Evolutionary conservation across 2,888 invertebrate genomes (phyloP).

Genomic region (Plagiodera versicolora): DNA sequence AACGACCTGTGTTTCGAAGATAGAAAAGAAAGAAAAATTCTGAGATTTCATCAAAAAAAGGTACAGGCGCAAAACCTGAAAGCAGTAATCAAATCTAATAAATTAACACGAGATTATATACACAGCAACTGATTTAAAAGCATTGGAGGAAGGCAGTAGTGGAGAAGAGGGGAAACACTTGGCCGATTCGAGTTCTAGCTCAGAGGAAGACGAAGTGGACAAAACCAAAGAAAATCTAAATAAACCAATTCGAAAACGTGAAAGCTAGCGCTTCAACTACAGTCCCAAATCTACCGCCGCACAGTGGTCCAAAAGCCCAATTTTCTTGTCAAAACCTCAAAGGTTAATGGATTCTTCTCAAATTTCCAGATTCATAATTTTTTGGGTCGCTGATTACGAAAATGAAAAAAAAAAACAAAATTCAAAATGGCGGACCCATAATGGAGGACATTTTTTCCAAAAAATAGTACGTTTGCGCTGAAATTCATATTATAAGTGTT

Average conservation of each 20-base stretch:
- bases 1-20: constrained; percentile 10
- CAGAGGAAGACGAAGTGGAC: background rate
- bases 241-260: background rate
- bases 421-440: too few species aligned
- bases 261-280: background rate
- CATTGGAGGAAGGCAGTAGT: background rate
- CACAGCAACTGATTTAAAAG: constrained; percentile 3
- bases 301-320: too few species aligned
- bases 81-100: constrained; percentile 4
- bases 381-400: too few species aligned
- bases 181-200: background rate
- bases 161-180: background rate
- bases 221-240: background rate
- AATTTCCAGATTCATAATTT: too few species aligned
- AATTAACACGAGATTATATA: background rate
- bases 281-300: background rate
- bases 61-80: background rate
- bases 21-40: constrained; percentile 11
- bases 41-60: constrained; percentile 1
- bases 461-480: too few species aligned
- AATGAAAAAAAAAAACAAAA: too few species aligned
- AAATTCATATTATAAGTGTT: too few species aligned
- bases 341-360: too few species aligned
- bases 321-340: too few species aligned
- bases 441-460: too few species aligned